phyloP scores from a whole-genome alignment of 2,113 vertebrate species.

The Heterotis niloticus region DNA sequence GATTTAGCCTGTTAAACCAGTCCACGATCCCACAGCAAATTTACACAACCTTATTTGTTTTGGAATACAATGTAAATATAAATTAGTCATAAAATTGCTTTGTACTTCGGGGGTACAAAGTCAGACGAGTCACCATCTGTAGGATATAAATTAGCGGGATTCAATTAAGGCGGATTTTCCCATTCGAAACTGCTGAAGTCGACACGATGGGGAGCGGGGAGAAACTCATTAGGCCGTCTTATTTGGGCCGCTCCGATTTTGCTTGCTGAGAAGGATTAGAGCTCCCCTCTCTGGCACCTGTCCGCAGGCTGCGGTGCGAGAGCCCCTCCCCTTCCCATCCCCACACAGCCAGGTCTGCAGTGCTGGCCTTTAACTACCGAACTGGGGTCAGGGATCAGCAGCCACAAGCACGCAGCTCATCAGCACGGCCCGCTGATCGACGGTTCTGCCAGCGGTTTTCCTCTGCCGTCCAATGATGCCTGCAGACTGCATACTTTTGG shows the following conservation, averaged over 20 bases:
- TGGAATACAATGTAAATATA: constrained; percentile 36
- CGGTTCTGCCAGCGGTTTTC: constrained; percentile 20
- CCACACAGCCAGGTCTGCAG: not conserved
- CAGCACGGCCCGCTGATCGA: constrained; percentile 4
- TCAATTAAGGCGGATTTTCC: constrained; percentile 36
- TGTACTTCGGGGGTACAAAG: constrained; percentile 27
- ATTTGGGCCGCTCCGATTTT: constrained; percentile 7
- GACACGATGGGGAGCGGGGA: constrained; percentile 1
- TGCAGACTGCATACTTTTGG: not conserved
- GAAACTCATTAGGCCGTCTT: constrained; percentile 22
- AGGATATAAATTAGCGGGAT: constrained; percentile 36
- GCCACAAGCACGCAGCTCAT: constrained; percentile 30
- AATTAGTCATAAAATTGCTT: constrained; percentile 41
- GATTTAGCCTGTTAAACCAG: constrained; percentile 35
- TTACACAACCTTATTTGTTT: constrained; percentile 35
- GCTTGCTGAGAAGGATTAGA: constrained; percentile 4
- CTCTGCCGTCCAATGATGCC: constrained; percentile 14
- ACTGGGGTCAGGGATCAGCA: constrained; percentile 13
- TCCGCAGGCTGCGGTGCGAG: too few relatives aligned
- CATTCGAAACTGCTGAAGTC: constrained; percentile 36
- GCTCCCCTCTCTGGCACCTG: not conserved
- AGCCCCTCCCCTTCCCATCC: not conserved
- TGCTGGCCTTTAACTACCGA: constrained; percentile 25
- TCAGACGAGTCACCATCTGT: constrained; percentile 33
- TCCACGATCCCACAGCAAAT: constrained; percentile 28